These are phyloP conservation scores for Sitta europaea DNA, from an alignment of 2,113 vertebrate genomes.

Conservation along the genomic window DNA sequence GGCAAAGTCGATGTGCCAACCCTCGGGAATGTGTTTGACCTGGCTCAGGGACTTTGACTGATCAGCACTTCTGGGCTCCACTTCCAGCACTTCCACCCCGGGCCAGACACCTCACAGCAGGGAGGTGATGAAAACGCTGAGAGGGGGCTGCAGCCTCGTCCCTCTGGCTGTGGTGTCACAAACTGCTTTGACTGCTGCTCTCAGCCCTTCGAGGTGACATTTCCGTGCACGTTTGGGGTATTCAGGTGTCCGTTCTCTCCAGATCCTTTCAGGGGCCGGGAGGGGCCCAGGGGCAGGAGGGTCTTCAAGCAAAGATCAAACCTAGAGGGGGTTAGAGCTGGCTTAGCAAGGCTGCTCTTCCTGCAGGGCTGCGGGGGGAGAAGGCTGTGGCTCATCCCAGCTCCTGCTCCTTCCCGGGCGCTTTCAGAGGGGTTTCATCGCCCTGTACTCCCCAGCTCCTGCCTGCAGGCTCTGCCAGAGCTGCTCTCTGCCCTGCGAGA, in stretches of 20 bases:
- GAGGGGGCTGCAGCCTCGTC: background rate
- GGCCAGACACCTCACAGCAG: rapidly evolving
- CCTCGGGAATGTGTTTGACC: background rate
- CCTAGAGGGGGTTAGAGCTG: background rate
- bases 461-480: background rate
- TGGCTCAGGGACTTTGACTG: background rate
- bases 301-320: background rate
- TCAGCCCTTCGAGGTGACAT: rapidly evolving
- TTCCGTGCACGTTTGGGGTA: background rate
- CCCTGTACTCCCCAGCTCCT: background rate
- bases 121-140: rapidly evolving
- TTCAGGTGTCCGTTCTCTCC: background rate
- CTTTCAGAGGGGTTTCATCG: background rate
- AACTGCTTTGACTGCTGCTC: background rate
- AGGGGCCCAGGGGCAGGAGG: too few relatives aligned
- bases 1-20: background rate
- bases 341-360: background rate
- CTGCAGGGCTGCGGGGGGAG: background rate
- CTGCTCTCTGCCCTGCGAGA: background rate
- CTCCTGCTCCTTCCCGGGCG: background rate
- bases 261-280: background rate
- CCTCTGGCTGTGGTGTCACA: background rate
- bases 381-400: background rate
- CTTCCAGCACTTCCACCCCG: rapidly evolving
- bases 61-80: background rate